Evolutionary conservation across 2,888 invertebrate species (phyloP), one percentile per base, ranked within the genome.

Genomic region (Stictocephala bisonia): DNA sequence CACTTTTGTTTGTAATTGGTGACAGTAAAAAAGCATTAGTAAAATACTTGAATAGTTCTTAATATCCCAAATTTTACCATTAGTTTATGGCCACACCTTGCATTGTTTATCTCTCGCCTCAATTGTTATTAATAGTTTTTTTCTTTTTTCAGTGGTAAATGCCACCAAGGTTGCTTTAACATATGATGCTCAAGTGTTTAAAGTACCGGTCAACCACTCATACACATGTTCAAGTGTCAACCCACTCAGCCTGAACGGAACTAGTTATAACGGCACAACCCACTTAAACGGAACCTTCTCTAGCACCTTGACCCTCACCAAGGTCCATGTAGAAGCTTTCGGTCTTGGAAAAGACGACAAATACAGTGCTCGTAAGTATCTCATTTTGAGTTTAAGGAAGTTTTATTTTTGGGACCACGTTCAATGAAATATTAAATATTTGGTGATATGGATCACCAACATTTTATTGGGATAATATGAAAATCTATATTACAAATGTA

Each of bases 251-350:
- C 3, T 51, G 26, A 51, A 3, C 1, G 51, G 51, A 9, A 18
- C 22, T 18, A 13, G 15, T 3, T 3, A 15, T 13, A 50, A 80
- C 9, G 68, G 73, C 0, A 82, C 80, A 68, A n/a, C n/a, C n/a
- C n/a, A n/a, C n/a, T n/a, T n/a, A n/a, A 77, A 81, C 13, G 81
- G 82, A 1, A 77, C 80, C n/a, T 90, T 88, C 7, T 83, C 82
- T 3, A 81, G 93, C 26, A 86, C 86, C 20, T 81, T 93, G 11
- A 51, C 51, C 1, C 26, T 51, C 24, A 86, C 88, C 22, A 84
- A 88, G 74, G 85, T 94, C 51, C 93, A 93, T 82, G 86, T 91
- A 80, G 90, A 94, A 84, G 93, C 93, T 2, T 95, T 91, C 87
- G 86, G 87, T 76, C 83, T 83, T 13, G 82, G 84, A 0, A 84